phyloP scores from a whole-genome alignment of 2,797 vertebrate genomes.

The Rhyacichthys aspro region DNA sequence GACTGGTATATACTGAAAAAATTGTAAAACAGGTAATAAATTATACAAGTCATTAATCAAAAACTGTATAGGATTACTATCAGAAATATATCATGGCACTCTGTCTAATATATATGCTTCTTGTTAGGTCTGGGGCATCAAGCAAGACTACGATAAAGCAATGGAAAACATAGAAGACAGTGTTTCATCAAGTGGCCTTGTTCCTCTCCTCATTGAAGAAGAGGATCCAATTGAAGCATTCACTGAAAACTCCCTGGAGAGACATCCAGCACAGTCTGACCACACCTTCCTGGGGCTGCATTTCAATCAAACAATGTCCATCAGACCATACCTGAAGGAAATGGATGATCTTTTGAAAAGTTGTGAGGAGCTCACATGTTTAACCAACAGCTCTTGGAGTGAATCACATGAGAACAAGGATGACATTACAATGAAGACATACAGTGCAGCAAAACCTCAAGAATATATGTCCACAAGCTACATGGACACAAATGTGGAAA shows the following conservation, averaged over 20 bases:
- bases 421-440: conserved; percentile 10
- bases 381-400: conserved; percentile 24
- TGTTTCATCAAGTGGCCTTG: conserved; percentile 31
- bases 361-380: conserved; percentile 73
- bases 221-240: conserved; percentile 49
- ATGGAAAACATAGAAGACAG: conserved; percentile 66
- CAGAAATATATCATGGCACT: too few relatives aligned
- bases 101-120: not conserved
- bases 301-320: conserved; percentile 56
- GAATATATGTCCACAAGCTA: conserved; percentile 59
- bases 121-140: not conserved
- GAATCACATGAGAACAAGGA: conserved; percentile 22
- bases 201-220: conserved; percentile 73
- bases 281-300: conserved; percentile 17
- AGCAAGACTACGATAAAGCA: conserved; percentile 10
- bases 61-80: not conserved
- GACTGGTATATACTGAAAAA: too few relatives aligned
- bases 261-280: conserved; percentile 30
- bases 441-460: conserved; percentile 26
- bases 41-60: too few relatives aligned
- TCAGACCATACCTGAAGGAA: conserved; percentile 85
- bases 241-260: conserved; percentile 46
- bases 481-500: conserved; percentile 59
- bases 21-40: too few relatives aligned
- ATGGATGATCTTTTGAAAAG: conserved; percentile 80